Evolutionary conservation across 1,140 invertebrate species (phyloP).

Genomic region (Oscheius sp.): DNA sequence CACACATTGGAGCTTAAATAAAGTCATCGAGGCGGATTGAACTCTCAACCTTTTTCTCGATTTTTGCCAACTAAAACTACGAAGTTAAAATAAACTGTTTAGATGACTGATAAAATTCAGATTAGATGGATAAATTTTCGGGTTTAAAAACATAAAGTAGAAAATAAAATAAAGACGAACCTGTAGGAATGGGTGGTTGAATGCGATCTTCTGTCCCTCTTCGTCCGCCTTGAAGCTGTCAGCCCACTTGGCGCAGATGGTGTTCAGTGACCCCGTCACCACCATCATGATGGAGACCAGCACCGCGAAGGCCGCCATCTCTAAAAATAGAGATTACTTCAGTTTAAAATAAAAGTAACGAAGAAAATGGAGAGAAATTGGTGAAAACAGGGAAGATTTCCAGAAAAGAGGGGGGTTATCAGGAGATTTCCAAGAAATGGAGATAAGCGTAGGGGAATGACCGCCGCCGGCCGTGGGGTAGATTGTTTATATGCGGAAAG

Average conservation of each 20-base stretch:
- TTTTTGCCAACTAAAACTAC: too few relatives aligned
- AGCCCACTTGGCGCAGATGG: conserved; percentile 60
- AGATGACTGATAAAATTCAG: neutral
- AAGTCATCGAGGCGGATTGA: too few relatives aligned
- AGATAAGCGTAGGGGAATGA: too few relatives aligned
- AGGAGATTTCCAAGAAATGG: too few relatives aligned
- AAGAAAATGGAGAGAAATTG: too few relatives aligned
- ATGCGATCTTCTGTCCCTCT: conserved; percentile 39
- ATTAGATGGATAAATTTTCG: neutral
- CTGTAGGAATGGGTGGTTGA: conserved; percentile 60
- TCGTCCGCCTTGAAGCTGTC: conserved; percentile 55
- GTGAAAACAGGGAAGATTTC: too few relatives aligned
- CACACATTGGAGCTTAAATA: neutral
- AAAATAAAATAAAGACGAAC: conserved; percentile 33
- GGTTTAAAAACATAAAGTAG: neutral
- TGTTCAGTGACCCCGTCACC: conserved; percentile 54
- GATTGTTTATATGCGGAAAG: too few relatives aligned
- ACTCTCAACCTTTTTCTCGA: too few relatives aligned
- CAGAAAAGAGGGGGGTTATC: too few relatives aligned
- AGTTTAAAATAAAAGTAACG: neutral
- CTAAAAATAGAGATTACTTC: neutral
- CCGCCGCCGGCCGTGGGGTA: too few relatives aligned
- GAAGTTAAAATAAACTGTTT: neutral
- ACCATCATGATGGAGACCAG: conserved; percentile 52
- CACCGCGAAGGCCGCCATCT: conserved; percentile 25